Evolutionary conservation across 2,888 invertebrate species (phyloP).

Genomic region (Apodemia hepburni): DNA sequence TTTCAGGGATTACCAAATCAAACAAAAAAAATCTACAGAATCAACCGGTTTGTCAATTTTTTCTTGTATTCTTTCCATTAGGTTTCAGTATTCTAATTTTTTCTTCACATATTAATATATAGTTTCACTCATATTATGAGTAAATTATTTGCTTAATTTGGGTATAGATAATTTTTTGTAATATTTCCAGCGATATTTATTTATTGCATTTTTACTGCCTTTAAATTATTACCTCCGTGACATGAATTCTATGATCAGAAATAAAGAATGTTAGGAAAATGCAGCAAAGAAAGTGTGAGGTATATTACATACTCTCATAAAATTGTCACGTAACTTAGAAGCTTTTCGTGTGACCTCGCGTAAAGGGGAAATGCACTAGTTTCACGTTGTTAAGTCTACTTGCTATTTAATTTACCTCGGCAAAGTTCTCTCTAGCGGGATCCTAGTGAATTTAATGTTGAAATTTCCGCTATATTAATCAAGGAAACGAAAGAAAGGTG

Average conservation of each 20-base stretch:
- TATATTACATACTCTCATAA: slow-evolving; percentile 10
- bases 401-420: slow-evolving; percentile 19
- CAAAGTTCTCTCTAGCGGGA: slow-evolving; percentile 14
- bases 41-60: no score
- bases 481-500: slow-evolving; percentile 11
- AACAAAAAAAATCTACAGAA: no score
- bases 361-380: slow-evolving; percentile 7
- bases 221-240: background rate
- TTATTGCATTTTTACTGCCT: no score
- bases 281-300: background rate
- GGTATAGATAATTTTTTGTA: no score
- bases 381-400: slow-evolving; percentile 10
- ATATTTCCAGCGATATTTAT: no score
- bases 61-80: no score
- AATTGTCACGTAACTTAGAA: slow-evolving; percentile 8
- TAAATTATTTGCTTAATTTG: no score
- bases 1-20: no score
- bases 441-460: slow-evolving; percentile 18
- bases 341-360: slow-evolving; percentile 8
- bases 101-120: no score
- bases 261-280: background rate
- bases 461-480: slow-evolving; percentile 16
- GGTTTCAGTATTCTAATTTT: no score
- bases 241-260: background rate
- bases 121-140: no score